These are phyloP conservation scores for Lepetodrilus schrolli DNA, from an alignment of 2,888 invertebrate species.

Conservation along the genomic window DNA sequence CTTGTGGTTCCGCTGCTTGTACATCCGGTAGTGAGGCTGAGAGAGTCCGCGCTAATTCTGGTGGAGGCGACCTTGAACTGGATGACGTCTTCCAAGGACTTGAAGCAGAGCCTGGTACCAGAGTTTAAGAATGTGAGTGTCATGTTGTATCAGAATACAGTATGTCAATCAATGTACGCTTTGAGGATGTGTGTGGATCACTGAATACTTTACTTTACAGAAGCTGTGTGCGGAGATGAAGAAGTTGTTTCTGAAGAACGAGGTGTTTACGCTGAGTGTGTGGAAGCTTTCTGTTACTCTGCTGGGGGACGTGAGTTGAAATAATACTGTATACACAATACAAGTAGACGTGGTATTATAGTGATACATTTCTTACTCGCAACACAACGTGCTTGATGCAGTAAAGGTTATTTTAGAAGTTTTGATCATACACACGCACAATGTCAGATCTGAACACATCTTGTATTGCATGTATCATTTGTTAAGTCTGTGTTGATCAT, in stretches of 20 bases:
- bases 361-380: too few species aligned
- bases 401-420: too few species aligned
- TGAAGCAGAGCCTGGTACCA: slow-evolving; percentile 46
- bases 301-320: slow-evolving; percentile 61
- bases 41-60: slow-evolving; percentile 56
- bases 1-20: slow-evolving; percentile 55
- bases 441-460: too few species aligned
- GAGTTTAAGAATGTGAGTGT: slow-evolving; percentile 59
- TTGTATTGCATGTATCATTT: too few species aligned
- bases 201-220: slow-evolving; percentile 40
- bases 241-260: slow-evolving; percentile 54
- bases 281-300: slow-evolving; percentile 64
- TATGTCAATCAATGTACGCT: slow-evolving; percentile 12
- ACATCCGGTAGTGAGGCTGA: slow-evolving; percentile 56
- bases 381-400: too few species aligned
- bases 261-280: slow-evolving; percentile 56
- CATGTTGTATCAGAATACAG: neutral
- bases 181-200: neutral
- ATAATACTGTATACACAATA: neutral
- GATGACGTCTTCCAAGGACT: slow-evolving; percentile 43
- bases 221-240: slow-evolving; percentile 56
- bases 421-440: too few species aligned
- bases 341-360: too few species aligned
- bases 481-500: too few species aligned
- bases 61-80: slow-evolving; percentile 47